These are phyloP conservation scores for Cryptoblepharus egeriae DNA, from an alignment of 2,797 vertebrate genomes.

Conservation along the genomic window DNA sequence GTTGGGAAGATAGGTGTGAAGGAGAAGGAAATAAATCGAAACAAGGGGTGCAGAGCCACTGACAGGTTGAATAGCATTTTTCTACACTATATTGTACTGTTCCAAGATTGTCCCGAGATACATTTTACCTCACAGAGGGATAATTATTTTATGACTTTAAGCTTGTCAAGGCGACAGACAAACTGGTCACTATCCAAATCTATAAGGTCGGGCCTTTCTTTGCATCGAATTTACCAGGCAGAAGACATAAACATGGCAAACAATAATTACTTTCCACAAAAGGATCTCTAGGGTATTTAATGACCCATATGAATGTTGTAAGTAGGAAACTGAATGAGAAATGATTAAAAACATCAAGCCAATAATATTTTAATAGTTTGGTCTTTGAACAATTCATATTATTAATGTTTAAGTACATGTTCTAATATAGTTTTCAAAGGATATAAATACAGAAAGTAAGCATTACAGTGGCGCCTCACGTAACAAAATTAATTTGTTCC, in stretches of 20 bases:
- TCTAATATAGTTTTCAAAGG: too few relatives aligned
- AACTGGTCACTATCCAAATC: not conserved
- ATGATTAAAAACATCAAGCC: conserved; percentile 31
- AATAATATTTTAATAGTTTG: conserved; percentile 34
- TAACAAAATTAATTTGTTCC: too few relatives aligned
- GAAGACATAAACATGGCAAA: conserved; percentile 31
- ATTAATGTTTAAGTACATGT: conserved; percentile 15
- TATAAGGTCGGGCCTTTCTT: not conserved
- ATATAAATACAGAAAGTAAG: conserved; percentile 1
- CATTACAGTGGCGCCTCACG: too few relatives aligned
- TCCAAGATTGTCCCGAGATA: not conserved
- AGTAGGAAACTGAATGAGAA: conserved; percentile 51
- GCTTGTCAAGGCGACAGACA: not conserved
- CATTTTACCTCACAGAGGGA: not conserved
- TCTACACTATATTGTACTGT: not conserved
- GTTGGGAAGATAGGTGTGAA: not conserved
- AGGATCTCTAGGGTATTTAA: conserved; percentile 21
- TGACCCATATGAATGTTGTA: conserved; percentile 47
- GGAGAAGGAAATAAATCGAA: not conserved
- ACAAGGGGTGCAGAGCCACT: not conserved
- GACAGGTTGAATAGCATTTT: not conserved
- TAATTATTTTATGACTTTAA: not conserved
- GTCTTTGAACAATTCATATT: conserved; percentile 34
- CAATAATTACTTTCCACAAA: conserved; percentile 47
- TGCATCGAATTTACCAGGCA: conserved; percentile 23